Percentiles rank a stretch among this genome's conserved stretches.
These are phyloP conservation scores for Danaus plexippus DNA, from an alignment of 1,140 invertebrate species.

Conservation along the genomic window DNA sequence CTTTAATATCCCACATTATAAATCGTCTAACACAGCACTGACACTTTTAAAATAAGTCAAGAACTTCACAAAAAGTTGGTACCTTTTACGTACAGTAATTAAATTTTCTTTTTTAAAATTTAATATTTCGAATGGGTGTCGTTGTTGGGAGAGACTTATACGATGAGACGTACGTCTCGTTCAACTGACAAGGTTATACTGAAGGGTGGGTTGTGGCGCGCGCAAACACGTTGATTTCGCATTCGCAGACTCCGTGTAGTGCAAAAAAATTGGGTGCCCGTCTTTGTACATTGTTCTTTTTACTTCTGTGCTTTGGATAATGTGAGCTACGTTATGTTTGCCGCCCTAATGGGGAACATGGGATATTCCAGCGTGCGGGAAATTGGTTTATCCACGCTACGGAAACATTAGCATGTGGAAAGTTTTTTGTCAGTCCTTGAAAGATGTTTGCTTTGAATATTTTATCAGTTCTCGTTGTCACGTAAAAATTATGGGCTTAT, in stretches of 20 bases:
- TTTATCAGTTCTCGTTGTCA: too few relatives aligned
- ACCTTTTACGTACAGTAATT: too few relatives aligned
- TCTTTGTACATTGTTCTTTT: constrained; percentile 24
- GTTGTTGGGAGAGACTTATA: constrained; percentile 4
- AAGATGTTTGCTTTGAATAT: too few relatives aligned
- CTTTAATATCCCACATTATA: constrained; percentile 31
- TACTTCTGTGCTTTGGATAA: constrained; percentile 14
- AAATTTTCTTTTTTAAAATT: constrained; percentile 1
- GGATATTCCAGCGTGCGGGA: constrained; percentile 10
- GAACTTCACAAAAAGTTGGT: constrained; percentile 1
- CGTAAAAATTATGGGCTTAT: too few relatives aligned
- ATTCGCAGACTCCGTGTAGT: constrained; percentile 26
- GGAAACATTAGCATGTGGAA: constrained; percentile 3
- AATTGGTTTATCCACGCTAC: constrained; percentile 12
- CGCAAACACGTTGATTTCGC: constrained; percentile 46
- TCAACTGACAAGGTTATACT: constrained; percentile 22
- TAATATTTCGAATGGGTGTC: constrained; percentile 19
- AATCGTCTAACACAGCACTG: constrained; percentile 23
- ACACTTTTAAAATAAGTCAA: neutral
- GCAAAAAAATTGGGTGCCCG: constrained; percentile 29
- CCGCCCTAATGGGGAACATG: constrained; percentile 16
- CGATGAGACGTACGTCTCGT: constrained; percentile 20
- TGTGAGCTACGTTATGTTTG: neutral
- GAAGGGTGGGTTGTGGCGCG: constrained; percentile 36
- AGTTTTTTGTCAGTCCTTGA: constrained; percentile 2